Evolutionary conservation across 37 sponge, comb jelly and placozoan species (phyloP).

Genomic region (Axinella damicornis): DNA sequence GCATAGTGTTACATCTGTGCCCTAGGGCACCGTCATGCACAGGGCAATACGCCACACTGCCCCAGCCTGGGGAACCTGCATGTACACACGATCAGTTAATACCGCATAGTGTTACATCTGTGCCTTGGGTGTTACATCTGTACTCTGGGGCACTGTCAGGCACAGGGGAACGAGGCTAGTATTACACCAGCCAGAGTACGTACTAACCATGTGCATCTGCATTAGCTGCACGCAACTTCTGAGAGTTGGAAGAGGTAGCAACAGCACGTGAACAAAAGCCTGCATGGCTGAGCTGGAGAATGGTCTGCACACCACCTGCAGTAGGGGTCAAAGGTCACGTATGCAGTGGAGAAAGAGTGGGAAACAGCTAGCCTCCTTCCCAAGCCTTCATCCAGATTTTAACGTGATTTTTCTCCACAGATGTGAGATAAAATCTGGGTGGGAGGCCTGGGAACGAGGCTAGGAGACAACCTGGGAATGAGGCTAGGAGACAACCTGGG

Average conservation of each 20-base stretch:
- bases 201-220: slow-evolving; percentile 65
- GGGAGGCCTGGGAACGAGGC: no score
- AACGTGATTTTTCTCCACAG: no score
- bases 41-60: slow-evolving; percentile 56
- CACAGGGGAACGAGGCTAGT: slow-evolving; percentile 62
- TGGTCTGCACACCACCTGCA: slow-evolving; percentile 72
- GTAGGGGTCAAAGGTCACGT: neutral
- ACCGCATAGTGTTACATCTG: neutral
- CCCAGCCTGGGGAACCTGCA: slow-evolving; percentile 56
- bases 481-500: no score
- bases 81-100: neutral
- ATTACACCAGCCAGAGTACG: slow-evolving; percentile 37
- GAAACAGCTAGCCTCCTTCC: no score
- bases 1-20: neutral
- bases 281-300: slow-evolving; percentile 39
- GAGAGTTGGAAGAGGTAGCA: slow-evolving; percentile 44
- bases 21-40: slow-evolving; percentile 68
- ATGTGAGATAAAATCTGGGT: no score
- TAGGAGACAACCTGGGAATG: no score
- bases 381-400: no score
- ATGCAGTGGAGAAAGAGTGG: no score
- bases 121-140: no score
- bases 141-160: slow-evolving; percentile 68
- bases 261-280: slow-evolving; percentile 60
- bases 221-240: slow-evolving; percentile 74